These are phyloP conservation scores for Silurus aristotelis DNA, from an alignment of 2,797 vertebrate genomes.

Conservation along the genomic window DNA sequence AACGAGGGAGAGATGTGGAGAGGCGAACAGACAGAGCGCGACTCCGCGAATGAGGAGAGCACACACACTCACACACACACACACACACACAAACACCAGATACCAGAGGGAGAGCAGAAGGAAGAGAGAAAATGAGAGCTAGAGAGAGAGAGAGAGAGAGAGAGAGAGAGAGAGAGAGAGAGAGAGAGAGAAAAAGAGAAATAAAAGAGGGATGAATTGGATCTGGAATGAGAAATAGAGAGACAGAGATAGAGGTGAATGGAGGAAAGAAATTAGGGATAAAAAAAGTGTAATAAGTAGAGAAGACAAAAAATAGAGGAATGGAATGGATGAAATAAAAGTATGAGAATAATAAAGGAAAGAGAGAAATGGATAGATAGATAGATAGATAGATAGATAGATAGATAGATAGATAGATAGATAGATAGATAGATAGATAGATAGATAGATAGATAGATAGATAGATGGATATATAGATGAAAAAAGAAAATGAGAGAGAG, in stretches of 20 bases:
- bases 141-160: slow-evolving; percentile 4
- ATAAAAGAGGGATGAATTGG: slow-evolving; percentile 17
- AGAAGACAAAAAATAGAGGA: not conserved
- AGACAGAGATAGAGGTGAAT: not conserved
- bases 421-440: too few species aligned
- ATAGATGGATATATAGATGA: too few species aligned
- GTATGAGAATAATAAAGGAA: not conserved
- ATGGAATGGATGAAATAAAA: not conserved
- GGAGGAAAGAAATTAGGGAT: not conserved
- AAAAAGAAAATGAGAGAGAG: not conserved
- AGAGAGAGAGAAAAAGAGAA: not conserved
- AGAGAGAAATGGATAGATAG: not conserved
- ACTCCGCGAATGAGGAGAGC: slow-evolving; percentile 51
- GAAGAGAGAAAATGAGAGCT: slow-evolving; percentile 25
- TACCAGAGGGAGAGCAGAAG: not conserved
- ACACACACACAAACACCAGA: not conserved
- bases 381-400: too few species aligned
- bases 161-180: not conserved
- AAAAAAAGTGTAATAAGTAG: too few species aligned
- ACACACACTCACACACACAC: slow-evolving; percentile 1
- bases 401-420: too few species aligned
- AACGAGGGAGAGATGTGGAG: slow-evolving; percentile 49
- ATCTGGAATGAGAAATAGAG: not conserved
- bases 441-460: not conserved
- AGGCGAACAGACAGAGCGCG: slow-evolving; percentile 50